Evolutionary conservation across 1,140 invertebrate species (phyloP).

Genomic region (Capitella teleta): DNA sequence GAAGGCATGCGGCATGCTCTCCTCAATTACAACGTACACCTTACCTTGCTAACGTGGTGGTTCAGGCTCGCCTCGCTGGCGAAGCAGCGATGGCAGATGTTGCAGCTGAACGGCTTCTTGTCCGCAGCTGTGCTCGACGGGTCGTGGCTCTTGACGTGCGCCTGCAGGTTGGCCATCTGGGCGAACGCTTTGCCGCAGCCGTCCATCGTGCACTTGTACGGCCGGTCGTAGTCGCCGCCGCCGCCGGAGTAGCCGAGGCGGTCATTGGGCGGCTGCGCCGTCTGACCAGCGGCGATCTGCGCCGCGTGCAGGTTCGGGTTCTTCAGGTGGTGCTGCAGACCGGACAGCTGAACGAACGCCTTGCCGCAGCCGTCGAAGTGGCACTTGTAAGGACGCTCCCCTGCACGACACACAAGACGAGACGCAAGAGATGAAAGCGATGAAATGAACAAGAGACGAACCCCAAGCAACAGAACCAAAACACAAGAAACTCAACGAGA

Average conservation of each 20-base stretch:
- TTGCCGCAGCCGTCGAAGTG: conserved; percentile 87
- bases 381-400: conserved; percentile 92
- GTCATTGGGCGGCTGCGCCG: too few species aligned
- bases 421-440: too few species aligned
- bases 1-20: too few species aligned
- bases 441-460: too few species aligned
- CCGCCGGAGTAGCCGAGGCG: too few species aligned
- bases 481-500: too few species aligned
- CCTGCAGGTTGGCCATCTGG: conserved; percentile 91
- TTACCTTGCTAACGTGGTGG: conserved; percentile 92
- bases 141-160: conserved; percentile 91
- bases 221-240: too few species aligned
- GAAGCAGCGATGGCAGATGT: conserved; percentile 91
- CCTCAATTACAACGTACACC: too few species aligned
- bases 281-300: too few species aligned
- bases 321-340: conserved; percentile 88
- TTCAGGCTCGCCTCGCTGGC: conserved; percentile 87
- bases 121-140: conserved; percentile 50
- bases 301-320: conserved; percentile 62
- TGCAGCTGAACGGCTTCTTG: conserved; percentile 88
- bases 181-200: conserved; percentile 93
- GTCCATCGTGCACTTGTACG: conserved; percentile 90
- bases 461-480: too few species aligned
- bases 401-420: too few species aligned
- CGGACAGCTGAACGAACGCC: conserved; percentile 93